Evolutionary conservation across 2,888 invertebrate genomes (phyloP), one percentile per base, ranked within the genome.

Genomic region (Euphydryas editha): DNA sequence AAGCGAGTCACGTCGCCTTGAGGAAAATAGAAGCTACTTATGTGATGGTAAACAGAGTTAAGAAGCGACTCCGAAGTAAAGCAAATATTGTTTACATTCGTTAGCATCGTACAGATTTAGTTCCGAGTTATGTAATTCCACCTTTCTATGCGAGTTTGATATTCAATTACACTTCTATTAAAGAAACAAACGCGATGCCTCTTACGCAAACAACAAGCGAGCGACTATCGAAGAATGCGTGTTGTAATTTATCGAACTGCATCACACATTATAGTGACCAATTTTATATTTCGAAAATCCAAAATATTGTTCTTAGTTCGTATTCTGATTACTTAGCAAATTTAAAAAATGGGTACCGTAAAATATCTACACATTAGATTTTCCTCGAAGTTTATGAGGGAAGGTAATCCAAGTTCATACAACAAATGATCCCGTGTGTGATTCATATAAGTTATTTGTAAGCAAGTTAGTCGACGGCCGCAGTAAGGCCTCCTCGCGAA

Each of bases 91-190:
- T 59, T 47, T 61, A 57, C 54, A 36, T 46, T 42, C 18, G 36
- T 46, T 56, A 42, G 57, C 55, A 21, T 54, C 17, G 8, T 46
- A 44, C 58, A 61, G 49, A 62, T 63, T 44, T 36, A 57, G 59
- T 68, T 65, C 67, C 68, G 67, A 70, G 60, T 72, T 70, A 67
- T 56, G 65, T 63, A 70, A 72, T 60, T 49, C 47, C 60, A 60
- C 72, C 72, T 72, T 72, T 72, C 72, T 72, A 68, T 70, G 72
- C 70, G 70, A 61, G 63, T 67, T 67, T 59, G 72, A 73, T 72
- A 70, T 70, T 73, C 68, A 58, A 69, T 71, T 71, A 70, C 67
- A 62, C 56, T 62, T 65, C 67, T 66, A 69, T 71, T 68, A 66
- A 68, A 71, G 68, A 68, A 71, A 68, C 69, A 61, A 70, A 65